Conservation (phyloP, 1,140 invertebrate species). For the Bombus waltoni region DNA sequence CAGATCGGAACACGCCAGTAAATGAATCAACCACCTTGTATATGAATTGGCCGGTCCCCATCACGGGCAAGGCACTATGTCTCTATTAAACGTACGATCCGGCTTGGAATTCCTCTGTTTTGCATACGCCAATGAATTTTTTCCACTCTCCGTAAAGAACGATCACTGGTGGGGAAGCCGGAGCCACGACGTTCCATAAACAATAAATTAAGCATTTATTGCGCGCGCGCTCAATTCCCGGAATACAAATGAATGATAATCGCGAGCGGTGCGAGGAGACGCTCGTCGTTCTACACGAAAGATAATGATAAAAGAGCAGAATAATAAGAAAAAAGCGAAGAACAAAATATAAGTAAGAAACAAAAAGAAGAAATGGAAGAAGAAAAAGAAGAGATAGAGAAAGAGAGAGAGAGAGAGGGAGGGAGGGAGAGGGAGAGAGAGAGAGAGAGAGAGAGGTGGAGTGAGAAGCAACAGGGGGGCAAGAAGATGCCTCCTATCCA, state of each 20-base stretch:
- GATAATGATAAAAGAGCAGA: background rate
- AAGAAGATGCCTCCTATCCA: constrained; percentile 26
- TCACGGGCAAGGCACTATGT: constrained; percentile 7
- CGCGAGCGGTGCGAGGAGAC: background rate
- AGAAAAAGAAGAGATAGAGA: too few relatives aligned
- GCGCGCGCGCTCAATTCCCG: constrained; percentile 18
- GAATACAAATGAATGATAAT: constrained; percentile 51
- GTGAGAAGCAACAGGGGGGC: background rate
- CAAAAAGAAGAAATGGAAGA: background rate
- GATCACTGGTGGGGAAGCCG: background rate
- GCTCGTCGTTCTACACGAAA: background rate
- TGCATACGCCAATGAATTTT: constrained; percentile 7
- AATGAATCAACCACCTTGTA: constrained; percentile 29
- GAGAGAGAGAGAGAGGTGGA: background rate
- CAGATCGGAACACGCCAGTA: background rate
- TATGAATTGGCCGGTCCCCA: constrained; percentile 18
- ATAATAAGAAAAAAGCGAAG: background rate
- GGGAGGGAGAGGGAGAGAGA: too few relatives aligned
- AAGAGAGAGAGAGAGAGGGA: background rate
- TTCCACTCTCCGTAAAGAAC: constrained; percentile 6
- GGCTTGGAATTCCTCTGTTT: constrained; percentile 10
- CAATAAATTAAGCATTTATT: constrained; percentile 48
- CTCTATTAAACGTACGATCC: constrained; percentile 5
- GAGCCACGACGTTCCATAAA: constrained; percentile 8
- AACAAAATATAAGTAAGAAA: background rate